These are phyloP conservation scores for Nyleta sp. DNA, from an alignment of 2,888 invertebrate species.

Conservation along the genomic window DNA sequence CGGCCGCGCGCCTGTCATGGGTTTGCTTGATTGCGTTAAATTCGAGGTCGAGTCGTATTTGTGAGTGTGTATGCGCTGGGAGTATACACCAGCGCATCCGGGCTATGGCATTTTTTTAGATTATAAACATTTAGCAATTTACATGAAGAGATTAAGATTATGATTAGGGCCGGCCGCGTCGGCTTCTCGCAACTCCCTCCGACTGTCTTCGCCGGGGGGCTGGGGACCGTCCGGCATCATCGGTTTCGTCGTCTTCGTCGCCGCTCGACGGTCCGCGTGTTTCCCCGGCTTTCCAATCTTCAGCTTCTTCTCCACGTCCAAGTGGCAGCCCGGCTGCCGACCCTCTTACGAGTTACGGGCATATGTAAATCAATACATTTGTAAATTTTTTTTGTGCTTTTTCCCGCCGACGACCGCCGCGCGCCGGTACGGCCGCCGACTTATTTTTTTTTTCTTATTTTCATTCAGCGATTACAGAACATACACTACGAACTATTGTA, in stretches of 20 bases:
- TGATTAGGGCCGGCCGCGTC: constrained; percentile 73
- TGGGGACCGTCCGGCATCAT: constrained; percentile 14
- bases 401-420: constrained; percentile 70
- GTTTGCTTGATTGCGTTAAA: constrained; percentile 76
- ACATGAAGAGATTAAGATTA: constrained; percentile 83
- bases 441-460: constrained; percentile 65
- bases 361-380: constrained; percentile 83
- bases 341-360: constrained; percentile 82
- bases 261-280: constrained; percentile 13
- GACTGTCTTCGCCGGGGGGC: constrained; percentile 30
- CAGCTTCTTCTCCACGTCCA: constrained; percentile 52
- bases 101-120: constrained; percentile 83
- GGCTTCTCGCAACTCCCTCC: constrained; percentile 47
- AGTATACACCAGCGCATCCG: constrained; percentile 83
- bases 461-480: constrained; percentile 82
- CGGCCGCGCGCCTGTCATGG: constrained; percentile 62
- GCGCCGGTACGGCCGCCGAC: constrained; percentile 69
- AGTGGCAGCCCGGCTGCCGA: constrained; percentile 73
- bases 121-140: constrained; percentile 83
- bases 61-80: constrained; percentile 83
- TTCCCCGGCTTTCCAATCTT: constrained; percentile 24
- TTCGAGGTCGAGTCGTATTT: constrained; percentile 82
- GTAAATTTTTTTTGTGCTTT: constrained; percentile 81
- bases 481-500: constrained; percentile 82
- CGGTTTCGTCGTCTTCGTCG: not conserved